Conservation (phyloP, 2,797 vertebrate species). For the Coilia nasus region DNA sequence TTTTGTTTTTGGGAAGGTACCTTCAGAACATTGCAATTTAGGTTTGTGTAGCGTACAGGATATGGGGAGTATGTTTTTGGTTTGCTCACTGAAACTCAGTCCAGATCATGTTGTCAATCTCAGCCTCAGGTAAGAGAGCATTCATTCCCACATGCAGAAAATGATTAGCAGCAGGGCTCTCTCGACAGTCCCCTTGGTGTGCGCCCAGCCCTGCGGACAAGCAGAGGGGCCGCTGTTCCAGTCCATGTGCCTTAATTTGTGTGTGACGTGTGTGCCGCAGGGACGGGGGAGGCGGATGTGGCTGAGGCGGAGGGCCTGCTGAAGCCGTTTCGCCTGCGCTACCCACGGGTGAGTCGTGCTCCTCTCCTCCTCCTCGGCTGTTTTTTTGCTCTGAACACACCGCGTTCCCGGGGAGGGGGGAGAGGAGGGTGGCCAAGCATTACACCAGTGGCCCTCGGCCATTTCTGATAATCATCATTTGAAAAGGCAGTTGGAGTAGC, state of each 20-base stretch:
- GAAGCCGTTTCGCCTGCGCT: slow-evolving; percentile 76
- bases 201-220: background rate
- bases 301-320: slow-evolving; percentile 76
- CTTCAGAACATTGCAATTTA: background rate
- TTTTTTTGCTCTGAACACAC: background rate
- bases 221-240: background rate
- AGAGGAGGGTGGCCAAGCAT: background rate
- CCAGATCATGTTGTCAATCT: slow-evolving; percentile 9
- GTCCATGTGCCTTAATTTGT: slow-evolving; percentile 24
- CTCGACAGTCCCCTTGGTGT: slow-evolving; percentile 6
- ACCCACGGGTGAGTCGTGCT: slow-evolving; percentile 72
- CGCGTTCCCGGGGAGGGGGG: background rate
- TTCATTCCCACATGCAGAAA: background rate
- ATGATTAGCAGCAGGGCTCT: background rate
- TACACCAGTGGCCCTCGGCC: background rate
- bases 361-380: background rate
- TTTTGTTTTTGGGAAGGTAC: background rate
- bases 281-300: slow-evolving; percentile 80
- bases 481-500: background rate
- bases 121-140: background rate
- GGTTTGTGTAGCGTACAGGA: background rate
- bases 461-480: slow-evolving; percentile 11
- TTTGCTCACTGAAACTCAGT: background rate
- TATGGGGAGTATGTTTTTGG: background rate
- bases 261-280: slow-evolving; percentile 56